phyloP scores from a whole-genome alignment of 2,888 invertebrate genomes.

The Dusona sp. region DNA sequence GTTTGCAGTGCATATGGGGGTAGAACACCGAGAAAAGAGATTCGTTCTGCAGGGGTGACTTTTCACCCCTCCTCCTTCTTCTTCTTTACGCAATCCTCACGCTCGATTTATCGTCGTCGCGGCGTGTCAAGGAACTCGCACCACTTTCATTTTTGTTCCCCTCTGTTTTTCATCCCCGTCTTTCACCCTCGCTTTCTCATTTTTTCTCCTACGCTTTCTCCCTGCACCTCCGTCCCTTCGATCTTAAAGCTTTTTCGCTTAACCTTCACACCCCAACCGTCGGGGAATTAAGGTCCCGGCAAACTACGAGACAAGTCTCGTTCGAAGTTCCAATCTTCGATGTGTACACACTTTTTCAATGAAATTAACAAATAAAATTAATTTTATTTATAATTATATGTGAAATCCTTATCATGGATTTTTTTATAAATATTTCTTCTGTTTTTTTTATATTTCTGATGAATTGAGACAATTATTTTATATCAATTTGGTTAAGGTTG shows the following conservation, averaged over 20 bases:
- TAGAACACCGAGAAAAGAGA: constrained; percentile 53
- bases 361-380: not conserved
- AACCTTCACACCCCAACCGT: constrained; percentile 24
- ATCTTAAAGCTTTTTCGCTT: constrained; percentile 71
- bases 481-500: not conserved
- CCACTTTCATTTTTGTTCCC: constrained; percentile 56
- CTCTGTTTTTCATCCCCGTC: constrained; percentile 33
- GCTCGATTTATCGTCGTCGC: constrained; percentile 65
- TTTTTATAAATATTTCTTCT: not conserved
- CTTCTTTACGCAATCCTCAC: constrained; percentile 60
- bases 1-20: constrained; percentile 36
- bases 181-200: constrained; percentile 35
- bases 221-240: constrained; percentile 37
- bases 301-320: constrained; percentile 39
- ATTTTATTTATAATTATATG: not conserved
- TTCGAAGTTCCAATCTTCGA: not conserved
- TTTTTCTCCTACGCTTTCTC: constrained; percentile 46
- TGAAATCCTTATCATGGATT: not conserved
- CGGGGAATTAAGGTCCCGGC: constrained; percentile 59
- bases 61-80: constrained; percentile 22
- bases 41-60: constrained; percentile 64
- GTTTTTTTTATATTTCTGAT: not conserved
- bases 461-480: not conserved
- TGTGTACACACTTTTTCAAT: not conserved
- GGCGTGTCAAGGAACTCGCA: constrained; percentile 64